These are phyloP conservation scores for Halichondria panicea DNA, from an alignment of 37 sponge, comb jelly and placozoan species.

Conservation along the genomic window DNA sequence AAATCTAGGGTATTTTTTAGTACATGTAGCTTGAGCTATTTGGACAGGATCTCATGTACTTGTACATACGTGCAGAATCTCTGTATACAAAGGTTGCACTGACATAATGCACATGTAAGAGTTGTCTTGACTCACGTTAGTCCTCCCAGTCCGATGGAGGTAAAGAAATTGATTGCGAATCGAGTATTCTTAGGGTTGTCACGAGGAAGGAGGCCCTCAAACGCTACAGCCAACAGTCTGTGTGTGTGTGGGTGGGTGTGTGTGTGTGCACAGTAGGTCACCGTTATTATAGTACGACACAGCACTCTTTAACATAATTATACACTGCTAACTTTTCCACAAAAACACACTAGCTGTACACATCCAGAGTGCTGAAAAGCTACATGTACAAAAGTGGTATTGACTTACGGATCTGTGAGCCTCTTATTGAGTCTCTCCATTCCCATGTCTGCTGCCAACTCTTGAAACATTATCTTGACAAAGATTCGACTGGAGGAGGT, in stretches of 20 bases:
- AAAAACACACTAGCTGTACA: neutral
- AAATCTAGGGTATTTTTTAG: neutral
- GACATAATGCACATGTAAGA: too few species aligned
- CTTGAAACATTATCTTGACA: conserved; percentile 98
- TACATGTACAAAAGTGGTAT: neutral
- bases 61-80: too few species aligned
- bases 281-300: too few species aligned
- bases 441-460: conserved; percentile 95
- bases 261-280: too few species aligned
- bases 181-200: conserved; percentile 93
- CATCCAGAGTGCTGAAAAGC: neutral
- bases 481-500: conserved; percentile 99
- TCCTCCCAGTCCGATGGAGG: conserved; percentile 97
- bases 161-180: conserved; percentile 99
- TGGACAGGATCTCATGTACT: too few species aligned
- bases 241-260: neutral
- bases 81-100: too few species aligned
- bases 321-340: neutral
- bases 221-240: conserved; percentile 68
- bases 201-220: conserved; percentile 93
- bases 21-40: neutral
- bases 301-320: neutral
- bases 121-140: conserved; percentile 85
- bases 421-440: conserved; percentile 83
- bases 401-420: conserved; percentile 82